Conservation (phyloP, 2,797 vertebrate species). For the Vultur gryphus region DNA sequence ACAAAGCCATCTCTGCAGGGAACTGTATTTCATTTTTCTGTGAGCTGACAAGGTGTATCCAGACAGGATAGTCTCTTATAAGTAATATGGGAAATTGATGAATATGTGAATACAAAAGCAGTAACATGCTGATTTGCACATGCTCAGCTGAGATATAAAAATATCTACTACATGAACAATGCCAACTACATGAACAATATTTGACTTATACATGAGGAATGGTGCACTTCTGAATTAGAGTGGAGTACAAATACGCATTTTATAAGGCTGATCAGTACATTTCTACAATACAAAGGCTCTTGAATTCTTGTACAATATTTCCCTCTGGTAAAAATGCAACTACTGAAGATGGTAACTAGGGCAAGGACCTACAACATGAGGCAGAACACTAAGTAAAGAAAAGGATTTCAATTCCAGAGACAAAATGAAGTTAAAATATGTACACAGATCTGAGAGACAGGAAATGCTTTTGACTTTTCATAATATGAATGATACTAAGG, state of each 20-base stretch:
- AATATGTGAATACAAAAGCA: neutral
- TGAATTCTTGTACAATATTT: neutral
- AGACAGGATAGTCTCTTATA: neutral
- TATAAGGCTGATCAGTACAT: neutral
- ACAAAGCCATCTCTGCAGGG: neutral
- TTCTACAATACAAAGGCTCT: neutral
- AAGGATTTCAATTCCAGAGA: neutral
- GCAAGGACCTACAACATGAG: neutral
- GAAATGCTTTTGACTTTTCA: neutral
- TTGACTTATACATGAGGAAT: neutral
- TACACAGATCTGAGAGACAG: neutral
- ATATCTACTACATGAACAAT: neutral
- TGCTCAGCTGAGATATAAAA: neutral
- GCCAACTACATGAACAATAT: neutral
- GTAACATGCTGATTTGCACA: neutral
- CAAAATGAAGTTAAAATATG: neutral
- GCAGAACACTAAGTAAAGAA: neutral
- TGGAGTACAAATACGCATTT: neutral
- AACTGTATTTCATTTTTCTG: neutral
- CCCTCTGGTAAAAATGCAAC: neutral
- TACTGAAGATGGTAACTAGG: neutral
- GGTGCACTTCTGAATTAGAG: neutral
- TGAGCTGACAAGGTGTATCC: neutral
- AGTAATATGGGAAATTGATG: neutral
- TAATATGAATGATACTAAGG: neutral